Evolutionary conservation across 2,113 vertebrate species (phyloP).

Genomic region (Myocastor coypus): DNA sequence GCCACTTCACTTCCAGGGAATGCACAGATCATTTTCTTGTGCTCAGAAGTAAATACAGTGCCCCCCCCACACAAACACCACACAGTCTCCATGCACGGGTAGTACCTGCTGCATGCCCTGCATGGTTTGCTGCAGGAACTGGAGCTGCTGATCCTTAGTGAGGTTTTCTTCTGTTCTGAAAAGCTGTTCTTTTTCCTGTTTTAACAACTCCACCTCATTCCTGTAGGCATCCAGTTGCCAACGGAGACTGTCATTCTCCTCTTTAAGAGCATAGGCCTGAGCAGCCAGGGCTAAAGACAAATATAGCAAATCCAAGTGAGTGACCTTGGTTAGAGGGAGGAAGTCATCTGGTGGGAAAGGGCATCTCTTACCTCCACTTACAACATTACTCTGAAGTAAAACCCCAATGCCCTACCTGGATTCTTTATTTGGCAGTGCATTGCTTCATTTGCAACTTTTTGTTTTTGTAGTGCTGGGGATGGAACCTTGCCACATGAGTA

Average conservation of each 20-base stretch:
- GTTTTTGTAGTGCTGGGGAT: neutral
- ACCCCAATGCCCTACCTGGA: neutral
- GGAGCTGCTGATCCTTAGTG: constrained; percentile 91
- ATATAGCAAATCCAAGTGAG: constrained; percentile 60
- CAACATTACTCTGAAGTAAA: neutral
- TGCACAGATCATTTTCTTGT: neutral
- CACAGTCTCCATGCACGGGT: neutral
- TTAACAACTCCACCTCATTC: constrained; percentile 96
- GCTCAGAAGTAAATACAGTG: neutral
- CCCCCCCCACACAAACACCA: neutral
- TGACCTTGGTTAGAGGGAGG: neutral
- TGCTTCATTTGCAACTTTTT: neutral
- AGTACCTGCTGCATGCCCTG: constrained; percentile 97
- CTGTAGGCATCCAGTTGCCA: constrained; percentile 98
- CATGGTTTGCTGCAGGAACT: constrained; percentile 95
- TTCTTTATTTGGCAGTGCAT: neutral
- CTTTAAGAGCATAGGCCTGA: constrained; percentile 92
- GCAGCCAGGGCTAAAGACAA: constrained; percentile 89
- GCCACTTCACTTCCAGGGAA: fast-evolving
- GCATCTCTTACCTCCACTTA: no score
- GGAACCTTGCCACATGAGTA: neutral
- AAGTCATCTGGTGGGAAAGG: neutral
- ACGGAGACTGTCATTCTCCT: constrained; percentile 98
- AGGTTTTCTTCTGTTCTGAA: constrained; percentile 90
- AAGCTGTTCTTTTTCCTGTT: constrained; percentile 92